phyloP scores from a whole-genome alignment of 2,888 invertebrate genomes.

The Plagodis dolabraria region DNA sequence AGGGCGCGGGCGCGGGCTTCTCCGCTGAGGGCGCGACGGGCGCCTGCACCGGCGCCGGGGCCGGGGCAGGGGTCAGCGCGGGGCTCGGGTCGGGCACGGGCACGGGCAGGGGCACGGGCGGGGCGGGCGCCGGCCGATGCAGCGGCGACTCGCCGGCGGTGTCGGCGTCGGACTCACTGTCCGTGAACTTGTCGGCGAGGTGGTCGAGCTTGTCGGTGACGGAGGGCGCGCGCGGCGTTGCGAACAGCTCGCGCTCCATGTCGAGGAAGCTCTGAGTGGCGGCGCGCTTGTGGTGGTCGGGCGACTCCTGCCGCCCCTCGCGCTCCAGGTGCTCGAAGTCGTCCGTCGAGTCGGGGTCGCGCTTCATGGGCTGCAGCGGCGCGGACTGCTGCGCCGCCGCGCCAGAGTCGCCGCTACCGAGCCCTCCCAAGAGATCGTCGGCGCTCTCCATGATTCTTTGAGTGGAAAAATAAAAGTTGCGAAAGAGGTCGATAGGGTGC shows the following conservation, averaged over 20 bases:
- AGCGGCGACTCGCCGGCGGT: constrained; percentile 75
- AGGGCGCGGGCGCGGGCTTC: constrained; percentile 49
- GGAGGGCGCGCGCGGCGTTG: constrained; percentile 63
- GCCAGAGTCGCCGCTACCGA: constrained; percentile 65
- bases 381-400: constrained; percentile 27
- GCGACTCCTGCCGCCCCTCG: constrained; percentile 74
- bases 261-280: constrained; percentile 77
- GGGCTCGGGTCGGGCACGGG: constrained; percentile 34
- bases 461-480: constrained; percentile 42
- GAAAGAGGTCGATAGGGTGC: constrained; percentile 65
- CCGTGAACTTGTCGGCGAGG: constrained; percentile 84
- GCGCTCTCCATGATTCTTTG: constrained; percentile 64
- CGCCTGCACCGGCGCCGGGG: constrained; percentile 64
- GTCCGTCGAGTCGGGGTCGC: constrained; percentile 89
- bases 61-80: constrained; percentile 32
- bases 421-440: constrained; percentile 65
- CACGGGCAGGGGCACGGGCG: constrained; percentile 41
- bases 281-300: constrained; percentile 57
- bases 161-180: constrained; percentile 84
- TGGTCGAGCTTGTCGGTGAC: constrained; percentile 70
- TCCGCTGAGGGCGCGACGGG: constrained; percentile 32
- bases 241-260: constrained; percentile 78
- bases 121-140: constrained; percentile 64
- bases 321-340: constrained; percentile 90
- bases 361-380: constrained; percentile 59